phyloP scores from a whole-genome alignment of 2,888 invertebrate genomes.

The Latrodectus elegans region DNA sequence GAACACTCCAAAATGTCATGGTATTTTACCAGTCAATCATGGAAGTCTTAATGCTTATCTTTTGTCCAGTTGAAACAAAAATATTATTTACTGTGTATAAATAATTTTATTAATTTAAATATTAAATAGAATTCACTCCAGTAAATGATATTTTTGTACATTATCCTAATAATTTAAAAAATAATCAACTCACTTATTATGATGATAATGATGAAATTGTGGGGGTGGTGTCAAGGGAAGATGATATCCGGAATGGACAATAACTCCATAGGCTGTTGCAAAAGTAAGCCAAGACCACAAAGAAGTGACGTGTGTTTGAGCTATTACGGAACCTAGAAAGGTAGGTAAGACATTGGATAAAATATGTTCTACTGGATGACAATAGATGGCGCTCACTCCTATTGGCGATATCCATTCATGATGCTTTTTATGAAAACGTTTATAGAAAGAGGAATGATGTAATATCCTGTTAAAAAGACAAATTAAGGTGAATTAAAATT shows the following conservation, averaged over 20 bases:
- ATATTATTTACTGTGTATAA: too few species aligned
- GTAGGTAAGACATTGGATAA: slow-evolving; percentile 86
- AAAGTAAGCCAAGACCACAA: slow-evolving; percentile 84
- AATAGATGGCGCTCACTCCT: slow-evolving; percentile 87
- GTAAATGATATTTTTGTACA: not conserved
- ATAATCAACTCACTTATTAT: slow-evolving; percentile 79
- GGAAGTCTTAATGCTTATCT: too few species aligned
- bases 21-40: too few species aligned
- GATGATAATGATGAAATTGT: slow-evolving; percentile 91
- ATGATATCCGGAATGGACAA: slow-evolving; percentile 91
- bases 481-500: not conserved
- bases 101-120: too few species aligned
- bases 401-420: slow-evolving; percentile 92
- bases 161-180: not conserved
- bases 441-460: slow-evolving; percentile 84
- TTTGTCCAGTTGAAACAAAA: too few species aligned
- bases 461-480: slow-evolving; percentile 79
- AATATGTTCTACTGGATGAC: slow-evolving; percentile 85
- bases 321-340: slow-evolving; percentile 78
- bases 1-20: too few species aligned
- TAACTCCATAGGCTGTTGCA: slow-evolving; percentile 84
- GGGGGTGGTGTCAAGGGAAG: slow-evolving; percentile 89
- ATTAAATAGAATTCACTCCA: not conserved
- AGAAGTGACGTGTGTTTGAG: slow-evolving; percentile 74
- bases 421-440: slow-evolving; percentile 88